phyloP scores from a whole-genome alignment of 1,140 invertebrate species.

The Drosophila funebris region DNA sequence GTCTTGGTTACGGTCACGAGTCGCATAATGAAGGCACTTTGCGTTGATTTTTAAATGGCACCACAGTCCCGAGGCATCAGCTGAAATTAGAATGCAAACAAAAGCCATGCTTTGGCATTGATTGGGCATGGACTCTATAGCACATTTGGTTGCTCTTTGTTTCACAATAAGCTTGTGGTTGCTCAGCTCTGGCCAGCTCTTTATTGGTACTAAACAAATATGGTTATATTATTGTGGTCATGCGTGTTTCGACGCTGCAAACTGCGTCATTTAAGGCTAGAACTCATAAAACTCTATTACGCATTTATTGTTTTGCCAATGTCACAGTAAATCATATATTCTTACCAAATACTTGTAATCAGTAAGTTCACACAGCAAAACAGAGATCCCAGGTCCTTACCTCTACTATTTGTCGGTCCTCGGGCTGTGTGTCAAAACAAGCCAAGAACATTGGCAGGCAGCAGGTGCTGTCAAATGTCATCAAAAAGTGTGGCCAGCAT shows the following conservation, averaged over 20 bases:
- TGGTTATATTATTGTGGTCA: conserved; percentile 37
- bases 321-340: conserved; percentile 30
- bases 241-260: conserved; percentile 43
- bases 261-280: conserved; percentile 38
- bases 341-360: conserved; percentile 11
- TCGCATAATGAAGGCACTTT: conserved; percentile 79
- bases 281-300: conserved; percentile 39
- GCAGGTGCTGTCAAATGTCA: conserved; percentile 77
- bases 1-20: conserved; percentile 9
- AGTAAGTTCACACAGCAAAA: conserved; percentile 5
- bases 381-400: not conserved
- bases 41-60: conserved; percentile 78
- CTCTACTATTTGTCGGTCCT: not conserved
- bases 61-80: conserved; percentile 27
- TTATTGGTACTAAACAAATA: conserved; percentile 50
- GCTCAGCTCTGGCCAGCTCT: conserved; percentile 17
- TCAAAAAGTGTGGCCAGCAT: conserved; percentile 45
- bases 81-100: conserved; percentile 66
- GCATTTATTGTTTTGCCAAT: conserved; percentile 41
- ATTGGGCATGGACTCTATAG: conserved; percentile 49
- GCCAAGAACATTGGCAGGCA: conserved; percentile 8
- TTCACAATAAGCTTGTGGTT: conserved; percentile 57
- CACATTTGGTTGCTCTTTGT: conserved; percentile 43
- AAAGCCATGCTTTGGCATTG: conserved; percentile 61
- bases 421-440: conserved; percentile 35